Evolutionary conservation across 1,140 invertebrate species (phyloP).

Genomic region (Eciton burchellii): DNA sequence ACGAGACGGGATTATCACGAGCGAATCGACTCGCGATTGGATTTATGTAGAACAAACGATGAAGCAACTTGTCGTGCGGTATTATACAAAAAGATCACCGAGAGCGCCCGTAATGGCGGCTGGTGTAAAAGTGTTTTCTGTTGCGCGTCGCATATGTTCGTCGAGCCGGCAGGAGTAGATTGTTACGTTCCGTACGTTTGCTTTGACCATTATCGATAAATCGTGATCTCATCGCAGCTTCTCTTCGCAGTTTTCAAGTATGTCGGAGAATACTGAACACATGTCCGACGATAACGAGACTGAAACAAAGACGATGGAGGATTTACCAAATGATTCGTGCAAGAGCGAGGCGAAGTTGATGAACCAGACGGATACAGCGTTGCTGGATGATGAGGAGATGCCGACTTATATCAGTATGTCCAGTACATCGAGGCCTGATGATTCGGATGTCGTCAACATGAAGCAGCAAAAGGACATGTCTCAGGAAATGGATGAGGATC

Average conservation of each 20-base stretch:
- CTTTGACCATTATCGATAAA: neutral
- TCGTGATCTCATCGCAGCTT: neutral
- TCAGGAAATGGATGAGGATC: constrained; percentile 32
- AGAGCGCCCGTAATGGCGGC: constrained; percentile 67
- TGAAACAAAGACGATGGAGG: constrained; percentile 55
- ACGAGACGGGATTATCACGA: too few relatives aligned
- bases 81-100: neutral
- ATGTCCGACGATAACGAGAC: constrained; percentile 50
- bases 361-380: constrained; percentile 56
- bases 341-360: constrained; percentile 63
- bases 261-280: constrained; percentile 64
- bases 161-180: neutral
- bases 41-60: neutral
- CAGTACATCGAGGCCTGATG: constrained; percentile 68
- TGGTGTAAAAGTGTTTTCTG: constrained; percentile 26
- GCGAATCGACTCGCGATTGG: neutral
- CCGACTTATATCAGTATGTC: constrained; percentile 78
- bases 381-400: constrained; percentile 82
- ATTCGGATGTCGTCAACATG: constrained; percentile 61
- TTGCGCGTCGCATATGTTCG: neutral
- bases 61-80: neutral
- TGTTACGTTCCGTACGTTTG: too few relatives aligned
- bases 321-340: constrained; percentile 44
- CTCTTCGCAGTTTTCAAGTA: constrained; percentile 19
- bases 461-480: constrained; percentile 58